Conservation (phyloP, 2,113 vertebrate species). For the Mesocricetus auratus region DNA sequence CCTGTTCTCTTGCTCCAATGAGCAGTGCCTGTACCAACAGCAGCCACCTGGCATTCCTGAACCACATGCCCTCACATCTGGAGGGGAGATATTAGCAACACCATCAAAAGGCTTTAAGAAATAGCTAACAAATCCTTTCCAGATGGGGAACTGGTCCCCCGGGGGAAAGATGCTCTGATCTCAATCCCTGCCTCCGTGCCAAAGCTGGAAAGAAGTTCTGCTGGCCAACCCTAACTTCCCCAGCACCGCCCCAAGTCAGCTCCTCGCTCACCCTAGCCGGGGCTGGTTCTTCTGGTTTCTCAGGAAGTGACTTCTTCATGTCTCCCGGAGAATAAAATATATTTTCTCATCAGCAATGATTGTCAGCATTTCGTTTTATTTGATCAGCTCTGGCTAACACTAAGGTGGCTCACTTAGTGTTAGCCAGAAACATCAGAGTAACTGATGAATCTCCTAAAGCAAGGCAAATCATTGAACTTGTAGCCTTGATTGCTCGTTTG, state of each 20-base stretch:
- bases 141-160: background rate
- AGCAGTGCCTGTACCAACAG: background rate
- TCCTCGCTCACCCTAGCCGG: background rate
- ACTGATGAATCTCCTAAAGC: conserved; percentile 16
- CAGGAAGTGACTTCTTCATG: background rate
- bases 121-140: conserved; percentile 47
- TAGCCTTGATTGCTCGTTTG: background rate
- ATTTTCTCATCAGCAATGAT: background rate
- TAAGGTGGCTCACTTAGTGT: background rate
- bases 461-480: background rate
- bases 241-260: background rate
- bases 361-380: background rate
- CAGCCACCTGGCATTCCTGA: background rate
- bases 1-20: background rate
- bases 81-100: background rate
- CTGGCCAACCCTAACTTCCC: background rate
- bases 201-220: background rate
- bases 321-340: background rate
- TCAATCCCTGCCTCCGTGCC: background rate
- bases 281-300: background rate
- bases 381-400: background rate
- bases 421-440: background rate
- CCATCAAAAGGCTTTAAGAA: conserved; percentile 39
- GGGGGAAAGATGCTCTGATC: background rate
- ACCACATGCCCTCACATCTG: background rate